Base-by-base conservation (phyloP, 1,140 invertebrate genomes). In the Chrysoperla carnea region DNA sequence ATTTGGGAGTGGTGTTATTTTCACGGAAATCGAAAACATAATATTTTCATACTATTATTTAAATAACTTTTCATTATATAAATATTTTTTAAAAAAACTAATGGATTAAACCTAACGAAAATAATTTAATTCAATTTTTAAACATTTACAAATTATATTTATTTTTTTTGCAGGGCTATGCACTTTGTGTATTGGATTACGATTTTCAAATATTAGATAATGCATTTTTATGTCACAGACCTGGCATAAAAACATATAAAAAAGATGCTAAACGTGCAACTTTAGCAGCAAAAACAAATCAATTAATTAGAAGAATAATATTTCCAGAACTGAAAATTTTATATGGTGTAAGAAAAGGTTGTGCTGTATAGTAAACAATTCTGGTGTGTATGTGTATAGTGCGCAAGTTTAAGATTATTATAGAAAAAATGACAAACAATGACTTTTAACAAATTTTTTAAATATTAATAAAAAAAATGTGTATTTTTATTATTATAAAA, bases 131-230 rank as follows among this genome's bases (percentile, higher is more conserved):
- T n/a, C n/a, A n/a, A n/a, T n/a, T n/a, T n/a, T n/a, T n/a, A n/a
- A n/a, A n/a, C n/a, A n/a, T n/a, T n/a, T n/a, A n/a, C n/a, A n/a
- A n/a, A n/a, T n/a, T n/a, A n/a, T n/a, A n/a, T n/a, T n/a, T n/a
- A n/a, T 52, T 47, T 43, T 50, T 47, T 45, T 70, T 69, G 15
- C 64, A 90, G 84, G 85, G 84, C 45, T 90, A 90, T 60, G 73
- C 81, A 31, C 67, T 90, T 36, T 90, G 86, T 61, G 81, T 87
- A 4, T 63, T 85, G 52, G 80, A 90, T 59, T 91, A 90, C 55
- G 84, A 90, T 52, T 89, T 91, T 57, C 75, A 88, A 57, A 89
- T 90, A 49, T 55, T 92, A 50, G 84, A 91, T 61, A 90, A 90
- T 58, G 84, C 82, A 6, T 91, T 89, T 58, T 66, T 91, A 9